phyloP scores from a whole-genome alignment of 1,140 invertebrate genomes.

The Diorhabda sublineata region DNA sequence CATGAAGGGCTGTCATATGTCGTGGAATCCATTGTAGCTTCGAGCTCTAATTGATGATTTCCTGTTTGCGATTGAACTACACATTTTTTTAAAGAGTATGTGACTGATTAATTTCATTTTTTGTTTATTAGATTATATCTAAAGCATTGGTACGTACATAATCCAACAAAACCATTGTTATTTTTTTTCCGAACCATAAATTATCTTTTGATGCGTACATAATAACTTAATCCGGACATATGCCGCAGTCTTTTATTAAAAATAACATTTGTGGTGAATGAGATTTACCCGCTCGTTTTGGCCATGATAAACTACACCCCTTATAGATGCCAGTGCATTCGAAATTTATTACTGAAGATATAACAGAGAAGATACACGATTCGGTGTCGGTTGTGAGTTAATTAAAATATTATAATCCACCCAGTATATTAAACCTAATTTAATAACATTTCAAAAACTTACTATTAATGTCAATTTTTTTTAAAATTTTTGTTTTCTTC shows the following conservation, averaged over 20 bases:
- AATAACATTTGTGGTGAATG: conserved; percentile 31
- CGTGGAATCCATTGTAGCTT: too few relatives aligned
- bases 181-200: conserved; percentile 24
- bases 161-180: conserved; percentile 17
- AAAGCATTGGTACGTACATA: conserved; percentile 6
- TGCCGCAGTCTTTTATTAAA: conserved; percentile 29
- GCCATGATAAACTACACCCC: conserved; percentile 28
- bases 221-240: conserved; percentile 33
- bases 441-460: neutral
- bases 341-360: conserved; percentile 26
- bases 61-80: too few relatives aligned
- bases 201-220: conserved; percentile 27
- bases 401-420: neutral
- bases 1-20: too few relatives aligned
- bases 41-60: too few relatives aligned
- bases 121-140: neutral
- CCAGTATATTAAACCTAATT: too few relatives aligned
- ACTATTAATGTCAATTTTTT: neutral
- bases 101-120: too few relatives aligned
- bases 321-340: conserved; percentile 27
- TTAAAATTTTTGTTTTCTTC: neutral
- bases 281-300: conserved; percentile 25
- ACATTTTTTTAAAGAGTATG: too few relatives aligned
- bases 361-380: neutral
- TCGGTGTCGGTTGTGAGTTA: neutral